Base-by-base conservation (phyloP, 2,797 vertebrate species). In the Pantherophis vulpinus region DNA sequence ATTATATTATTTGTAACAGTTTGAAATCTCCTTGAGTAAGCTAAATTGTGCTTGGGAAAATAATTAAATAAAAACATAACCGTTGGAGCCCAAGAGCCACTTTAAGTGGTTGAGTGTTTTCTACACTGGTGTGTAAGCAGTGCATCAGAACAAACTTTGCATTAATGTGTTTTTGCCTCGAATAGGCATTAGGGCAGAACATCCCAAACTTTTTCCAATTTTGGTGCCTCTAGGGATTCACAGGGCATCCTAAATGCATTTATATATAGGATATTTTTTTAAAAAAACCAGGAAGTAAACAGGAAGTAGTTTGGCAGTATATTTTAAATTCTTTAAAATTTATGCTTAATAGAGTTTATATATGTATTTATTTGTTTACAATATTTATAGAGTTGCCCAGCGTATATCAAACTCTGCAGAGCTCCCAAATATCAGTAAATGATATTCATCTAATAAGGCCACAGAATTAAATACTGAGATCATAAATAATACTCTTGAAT, bases 41-140 rank as follows among this genome's bases (percentile, higher is more conserved):
- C 18, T 55, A 23, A 25, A 11, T 70, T 63, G 2, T n/a, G 25
- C 89, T 86, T 32, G 47, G 60, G 59, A 89, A 94, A 91, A 91
- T 58, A 93, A 89, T 79, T 83, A 56, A 91, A 92, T 86, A 89
- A 86, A 37, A 20, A 18, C 32, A 4, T 51, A 29, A 89, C 90
- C 6, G 14, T 86, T 90, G 13, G 94, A 94, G 87, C 11, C 13
- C 63, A 55, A 94, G 90, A 91, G 86, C 20, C 87, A 16, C 91
- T 91, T 2, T 58, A 90, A 86, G 55, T 79, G 56, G 8, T 47
- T 63, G 56, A 25, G 23, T 87, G n/a, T 0, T 59, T 92, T 66
- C 9, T 56, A 32, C 27, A 51, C 47, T 56, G 25, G 18, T 93
- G 0, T 91, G 87, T 66, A 86, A 56, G 42, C 18, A 58, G 89